A percentile compares a stretch with the other conserved stretches of the same genome.
phyloP scores from a whole-genome alignment of 2,797 vertebrate species.

The Linurgus olivaceus region DNA sequence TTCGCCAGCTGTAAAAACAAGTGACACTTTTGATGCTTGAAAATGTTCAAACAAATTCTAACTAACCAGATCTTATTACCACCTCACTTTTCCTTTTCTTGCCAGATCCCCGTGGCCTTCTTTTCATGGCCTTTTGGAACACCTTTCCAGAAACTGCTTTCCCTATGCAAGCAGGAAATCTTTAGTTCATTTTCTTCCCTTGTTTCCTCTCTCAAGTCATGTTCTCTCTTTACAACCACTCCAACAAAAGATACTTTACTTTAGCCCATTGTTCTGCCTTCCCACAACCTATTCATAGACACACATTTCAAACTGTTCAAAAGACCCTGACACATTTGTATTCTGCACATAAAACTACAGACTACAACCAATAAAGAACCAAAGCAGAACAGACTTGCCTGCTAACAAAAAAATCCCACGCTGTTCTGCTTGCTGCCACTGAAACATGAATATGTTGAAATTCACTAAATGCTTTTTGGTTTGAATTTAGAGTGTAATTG shows the following conservation, averaged over 20 bases:
- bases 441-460: neutral
- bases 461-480: neutral
- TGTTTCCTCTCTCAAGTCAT: slow-evolving; percentile 13
- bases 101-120: neutral
- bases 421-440: neutral
- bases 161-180: neutral
- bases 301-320: slow-evolving; percentile 34
- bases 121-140: neutral
- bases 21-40: neutral
- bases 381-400: slow-evolving; percentile 25
- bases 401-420: neutral
- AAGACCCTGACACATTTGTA: slow-evolving; percentile 57
- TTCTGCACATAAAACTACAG: slow-evolving; percentile 42
- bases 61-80: neutral
- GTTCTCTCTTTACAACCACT: slow-evolving; percentile 10
- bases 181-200: slow-evolving; percentile 7
- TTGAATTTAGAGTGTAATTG: neutral
- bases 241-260: slow-evolving; percentile 41
- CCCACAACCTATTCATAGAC: slow-evolving; percentile 39
- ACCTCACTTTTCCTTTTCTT: neutral
- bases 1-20: neutral
- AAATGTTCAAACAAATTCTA: neutral
- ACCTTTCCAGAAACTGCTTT: slow-evolving; percentile 2
- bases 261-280: slow-evolving; percentile 38
- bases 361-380: slow-evolving; percentile 22